Percentiles rank a stretch among this genome's conserved stretches.
These are phyloP conservation scores for Apaloderma vittatum DNA, from an alignment of 2,113 vertebrate genomes.

Conservation along the genomic window DNA sequence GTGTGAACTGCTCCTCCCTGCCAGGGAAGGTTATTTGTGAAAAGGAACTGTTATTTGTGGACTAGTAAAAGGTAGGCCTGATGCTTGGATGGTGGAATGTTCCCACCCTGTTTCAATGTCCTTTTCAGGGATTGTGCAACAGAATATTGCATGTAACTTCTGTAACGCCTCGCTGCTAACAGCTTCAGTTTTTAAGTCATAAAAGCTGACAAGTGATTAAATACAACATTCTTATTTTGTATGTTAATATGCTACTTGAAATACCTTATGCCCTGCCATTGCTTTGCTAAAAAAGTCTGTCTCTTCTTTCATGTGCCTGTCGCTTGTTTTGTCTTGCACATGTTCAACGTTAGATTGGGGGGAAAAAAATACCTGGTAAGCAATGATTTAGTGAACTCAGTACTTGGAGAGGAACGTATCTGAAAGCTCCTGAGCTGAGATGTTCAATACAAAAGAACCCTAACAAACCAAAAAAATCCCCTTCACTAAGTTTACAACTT, in stretches of 20 bases:
- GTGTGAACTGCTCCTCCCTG: accelerated
- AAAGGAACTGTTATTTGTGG: accelerated
- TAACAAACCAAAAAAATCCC: no score
- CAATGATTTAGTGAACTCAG: constrained; percentile 54
- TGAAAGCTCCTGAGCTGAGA: constrained; percentile 56
- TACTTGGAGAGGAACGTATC: constrained; percentile 2
- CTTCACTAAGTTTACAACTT: not conserved
- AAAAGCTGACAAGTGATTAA: not conserved
- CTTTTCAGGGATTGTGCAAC: not conserved
- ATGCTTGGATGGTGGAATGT: not conserved
- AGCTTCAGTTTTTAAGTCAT: not conserved
- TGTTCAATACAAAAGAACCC: not conserved
- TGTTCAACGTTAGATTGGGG: constrained; percentile 22
- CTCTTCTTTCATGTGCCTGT: not conserved
- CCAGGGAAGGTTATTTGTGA: accelerated
- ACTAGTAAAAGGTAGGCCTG: accelerated
- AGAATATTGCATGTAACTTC: accelerated
- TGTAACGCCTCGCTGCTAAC: not conserved
- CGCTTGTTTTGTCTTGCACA: constrained; percentile 8
- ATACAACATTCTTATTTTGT: not conserved
- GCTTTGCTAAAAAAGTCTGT: not conserved
- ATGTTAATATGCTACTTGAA: not conserved
- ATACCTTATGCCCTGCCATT: accelerated
- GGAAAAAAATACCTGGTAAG: not conserved
- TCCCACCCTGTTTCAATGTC: accelerated